Evolutionary conservation across 2,113 vertebrate species (phyloP), one percentile per base, ranked within the genome.

Genomic region (Phalacrocorax pelagicus): DNA sequence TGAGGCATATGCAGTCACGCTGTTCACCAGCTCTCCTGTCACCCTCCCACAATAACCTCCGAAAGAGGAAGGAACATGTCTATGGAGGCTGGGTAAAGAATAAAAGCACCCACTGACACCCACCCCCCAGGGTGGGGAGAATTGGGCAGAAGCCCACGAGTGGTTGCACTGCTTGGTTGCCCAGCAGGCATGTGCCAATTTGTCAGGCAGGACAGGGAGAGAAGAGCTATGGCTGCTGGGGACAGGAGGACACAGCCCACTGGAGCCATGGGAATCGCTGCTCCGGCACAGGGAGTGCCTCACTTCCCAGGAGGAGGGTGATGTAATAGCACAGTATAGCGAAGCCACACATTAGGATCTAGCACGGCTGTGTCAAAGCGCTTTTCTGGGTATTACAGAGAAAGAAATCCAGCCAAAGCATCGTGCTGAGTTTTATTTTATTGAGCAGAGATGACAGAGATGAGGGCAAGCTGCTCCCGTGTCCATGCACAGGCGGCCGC

Each of bases 41-140:
- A 96, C 91, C 94, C 93, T 96, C 93, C 95, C 94, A 95, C 96
- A 87, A 27, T 91, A 89, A 95, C 94, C 92, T 93, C 89, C 34
- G 22, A 29, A 91, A 93, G 81, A 87, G 73, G 86, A 51, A 80
- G 91, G 90, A 94, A 75, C 70, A 61, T 1, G 57, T 32, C 73
- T 52, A 17, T 6, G 89, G 69, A 89, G 77, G 86, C 72, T 94
- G 95, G 86, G 59, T n/a, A 78, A 38, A 62, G 91, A 86, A 17
- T 54, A 12, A 18, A 85, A 91, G 83, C 16, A 0, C 86, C 46
- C 12, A 4, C 62, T 77, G 27, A 29, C 92, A 80, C 81, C 94
- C 91, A 81, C 47, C 30, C 51, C 36, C 47, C 34, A 57, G 77
- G 10, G 67, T 9, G 61, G 92, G 88, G 62, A 83, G 26, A 51